Percentiles rank a stretch among this genome's conserved stretches.
phyloP scores from a whole-genome alignment of 2,113 vertebrate species.

The Chelonoidis abingdonii region DNA sequence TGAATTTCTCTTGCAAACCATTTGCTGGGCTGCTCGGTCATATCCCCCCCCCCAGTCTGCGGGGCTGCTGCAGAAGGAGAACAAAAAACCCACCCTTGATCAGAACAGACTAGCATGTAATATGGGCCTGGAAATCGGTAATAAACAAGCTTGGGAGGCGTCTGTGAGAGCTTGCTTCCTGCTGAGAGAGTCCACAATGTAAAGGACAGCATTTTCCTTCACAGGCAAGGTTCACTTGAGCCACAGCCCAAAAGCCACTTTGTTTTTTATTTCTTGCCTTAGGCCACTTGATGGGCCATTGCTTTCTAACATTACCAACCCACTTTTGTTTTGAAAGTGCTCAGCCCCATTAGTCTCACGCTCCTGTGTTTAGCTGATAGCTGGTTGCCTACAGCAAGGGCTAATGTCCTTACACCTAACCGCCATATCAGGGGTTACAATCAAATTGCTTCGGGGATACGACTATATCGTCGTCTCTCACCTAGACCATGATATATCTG shows the following conservation, averaged over 20 bases:
- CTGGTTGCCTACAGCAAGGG: neutral
- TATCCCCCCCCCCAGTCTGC: neutral
- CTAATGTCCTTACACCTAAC: too few species aligned
- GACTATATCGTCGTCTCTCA: too few species aligned
- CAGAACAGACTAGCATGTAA: neutral
- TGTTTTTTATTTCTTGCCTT: neutral
- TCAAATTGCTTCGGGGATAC: too few species aligned
- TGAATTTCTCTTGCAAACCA: fast-evolving
- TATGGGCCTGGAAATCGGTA: neutral
- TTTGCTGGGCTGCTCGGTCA: neutral
- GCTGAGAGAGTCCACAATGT: neutral
- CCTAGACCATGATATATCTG: too few species aligned
- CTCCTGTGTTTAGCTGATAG: neutral
- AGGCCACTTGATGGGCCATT: neutral
- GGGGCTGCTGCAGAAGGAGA: neutral
- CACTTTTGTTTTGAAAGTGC: neutral
- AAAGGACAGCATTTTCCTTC: neutral
- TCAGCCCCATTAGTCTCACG: neutral
- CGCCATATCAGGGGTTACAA: too few species aligned
- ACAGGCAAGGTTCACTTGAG: neutral
- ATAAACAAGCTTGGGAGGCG: neutral
- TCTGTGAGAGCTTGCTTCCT: neutral
- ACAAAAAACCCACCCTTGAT: fast-evolving
- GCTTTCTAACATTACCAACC: neutral
- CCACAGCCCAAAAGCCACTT: neutral